These are phyloP conservation scores for Tridacna gigas DNA, from an alignment of 2,888 invertebrate genomes.

Conservation along the genomic window DNA sequence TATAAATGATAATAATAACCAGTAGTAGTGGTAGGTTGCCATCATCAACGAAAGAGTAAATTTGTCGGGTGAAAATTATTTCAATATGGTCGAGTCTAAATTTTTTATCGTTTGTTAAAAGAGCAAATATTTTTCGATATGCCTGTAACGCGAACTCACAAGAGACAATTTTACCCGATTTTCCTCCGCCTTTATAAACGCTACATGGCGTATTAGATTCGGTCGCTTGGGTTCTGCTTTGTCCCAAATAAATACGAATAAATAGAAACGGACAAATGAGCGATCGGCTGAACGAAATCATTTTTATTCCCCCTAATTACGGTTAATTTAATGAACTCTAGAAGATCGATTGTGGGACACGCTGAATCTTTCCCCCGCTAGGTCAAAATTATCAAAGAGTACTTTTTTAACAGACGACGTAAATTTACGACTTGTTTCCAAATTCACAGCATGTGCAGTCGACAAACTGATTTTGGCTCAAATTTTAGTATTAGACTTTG, in stretches of 20 bases:
- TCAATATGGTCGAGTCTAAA: too few relatives aligned
- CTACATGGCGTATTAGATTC: slow-evolving; percentile 1
- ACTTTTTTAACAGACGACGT: too few relatives aligned
- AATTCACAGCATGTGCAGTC: too few relatives aligned
- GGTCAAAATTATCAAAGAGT: too few relatives aligned
- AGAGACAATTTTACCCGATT: background rate
- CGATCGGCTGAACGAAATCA: slow-evolving; percentile 38
- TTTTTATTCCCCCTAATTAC: slow-evolving; percentile 57
- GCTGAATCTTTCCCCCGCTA: background rate
- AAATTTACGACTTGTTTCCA: too few relatives aligned
- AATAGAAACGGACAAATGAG: slow-evolving; percentile 60
- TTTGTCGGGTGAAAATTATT: too few relatives aligned
- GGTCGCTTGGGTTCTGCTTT: slow-evolving; percentile 27
- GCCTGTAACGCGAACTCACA: background rate
- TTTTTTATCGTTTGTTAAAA: too few relatives aligned
- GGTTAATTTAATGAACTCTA: slow-evolving; percentile 56
- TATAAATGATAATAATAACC: too few relatives aligned
- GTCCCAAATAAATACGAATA: slow-evolving; percentile 42
- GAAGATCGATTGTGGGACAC: slow-evolving; percentile 24
- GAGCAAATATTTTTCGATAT: background rate
- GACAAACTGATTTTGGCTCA: too few relatives aligned
- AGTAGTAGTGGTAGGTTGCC: too few relatives aligned
- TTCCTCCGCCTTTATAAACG: slow-evolving; percentile 11
- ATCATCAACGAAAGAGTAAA: too few relatives aligned
- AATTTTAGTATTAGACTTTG: too few relatives aligned